Evolutionary conservation across 2,113 vertebrate species (phyloP).

Genomic region (Rhea pennata): DNA sequence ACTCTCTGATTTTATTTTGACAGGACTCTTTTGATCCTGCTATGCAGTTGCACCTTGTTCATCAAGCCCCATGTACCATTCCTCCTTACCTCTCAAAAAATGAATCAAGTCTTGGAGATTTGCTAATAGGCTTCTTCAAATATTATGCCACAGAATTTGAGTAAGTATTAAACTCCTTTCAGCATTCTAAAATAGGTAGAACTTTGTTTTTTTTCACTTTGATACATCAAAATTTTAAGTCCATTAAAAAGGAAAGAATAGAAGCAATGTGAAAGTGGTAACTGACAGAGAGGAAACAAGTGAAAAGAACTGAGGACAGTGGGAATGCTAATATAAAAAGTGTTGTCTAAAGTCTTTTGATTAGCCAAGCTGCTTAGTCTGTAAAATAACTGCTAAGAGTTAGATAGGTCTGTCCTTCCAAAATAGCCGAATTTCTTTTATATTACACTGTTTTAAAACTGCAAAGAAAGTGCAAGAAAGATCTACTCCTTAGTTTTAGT

Average conservation of each 20-base stretch:
- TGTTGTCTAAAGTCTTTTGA: not conserved
- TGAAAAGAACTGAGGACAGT: not conserved
- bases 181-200: not conserved
- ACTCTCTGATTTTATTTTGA: slow-evolving; percentile 56
- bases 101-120: slow-evolving; percentile 87
- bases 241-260: not conserved
- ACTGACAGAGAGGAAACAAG: not conserved
- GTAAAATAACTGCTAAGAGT: not conserved
- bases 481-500: not conserved
- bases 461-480: not conserved
- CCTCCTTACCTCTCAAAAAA: slow-evolving; percentile 90
- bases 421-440: not conserved
- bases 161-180: slow-evolving; percentile 75
- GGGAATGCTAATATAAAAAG: not conserved
- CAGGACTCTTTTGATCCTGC: slow-evolving; percentile 89
- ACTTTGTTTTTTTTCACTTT: not conserved
- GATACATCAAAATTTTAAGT: not conserved
- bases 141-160: slow-evolving; percentile 94
- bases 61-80: slow-evolving; percentile 81
- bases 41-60: slow-evolving; percentile 88
- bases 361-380: not conserved
- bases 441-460: not conserved
- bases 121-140: slow-evolving; percentile 92
- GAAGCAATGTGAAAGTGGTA: not conserved
- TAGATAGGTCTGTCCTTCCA: not conserved